phyloP scores from a whole-genome alignment of 2,113 vertebrate genomes.

The Myiozetetes cayanensis region DNA sequence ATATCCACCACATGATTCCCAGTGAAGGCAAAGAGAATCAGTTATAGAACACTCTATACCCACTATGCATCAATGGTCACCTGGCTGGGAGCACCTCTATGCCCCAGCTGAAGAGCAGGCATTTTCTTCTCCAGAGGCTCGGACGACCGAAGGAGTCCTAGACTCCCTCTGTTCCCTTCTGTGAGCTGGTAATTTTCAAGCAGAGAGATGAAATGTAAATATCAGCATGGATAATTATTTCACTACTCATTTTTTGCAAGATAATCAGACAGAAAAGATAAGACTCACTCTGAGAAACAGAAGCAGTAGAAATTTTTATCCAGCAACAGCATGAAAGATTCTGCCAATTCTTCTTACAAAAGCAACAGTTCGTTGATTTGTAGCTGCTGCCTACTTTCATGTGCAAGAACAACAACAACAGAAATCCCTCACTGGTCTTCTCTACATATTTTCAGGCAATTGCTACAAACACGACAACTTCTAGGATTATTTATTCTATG shows the following conservation, averaged over 20 bases:
- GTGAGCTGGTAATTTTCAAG: constrained; percentile 12
- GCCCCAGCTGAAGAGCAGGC: neutral
- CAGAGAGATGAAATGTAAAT: constrained; percentile 40
- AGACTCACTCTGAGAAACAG: neutral
- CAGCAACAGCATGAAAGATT: neutral
- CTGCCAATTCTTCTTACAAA: constrained; percentile 17
- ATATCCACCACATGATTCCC: neutral
- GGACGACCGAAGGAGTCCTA: neutral
- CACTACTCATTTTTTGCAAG: constrained; percentile 32
- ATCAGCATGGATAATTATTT: constrained; percentile 54
- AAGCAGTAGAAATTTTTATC: constrained; percentile 14
- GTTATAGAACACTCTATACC: neutral
- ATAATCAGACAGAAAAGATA: constrained; percentile 37
- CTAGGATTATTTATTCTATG: neutral
- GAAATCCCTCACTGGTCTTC: constrained; percentile 1
- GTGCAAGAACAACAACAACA: constrained; percentile 19
- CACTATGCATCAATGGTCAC: neutral
- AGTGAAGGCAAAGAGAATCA: neutral
- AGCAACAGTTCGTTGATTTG: neutral
- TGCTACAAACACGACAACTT: constrained; percentile 2
- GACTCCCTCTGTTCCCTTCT: neutral
- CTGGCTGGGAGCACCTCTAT: neutral
- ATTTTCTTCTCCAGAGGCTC: neutral
- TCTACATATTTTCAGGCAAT: constrained; percentile 37
- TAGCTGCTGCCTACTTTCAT: constrained; percentile 25